Base-by-base conservation (phyloP, 1,140 invertebrate genomes). In the Drosophila arawakana region DNA sequence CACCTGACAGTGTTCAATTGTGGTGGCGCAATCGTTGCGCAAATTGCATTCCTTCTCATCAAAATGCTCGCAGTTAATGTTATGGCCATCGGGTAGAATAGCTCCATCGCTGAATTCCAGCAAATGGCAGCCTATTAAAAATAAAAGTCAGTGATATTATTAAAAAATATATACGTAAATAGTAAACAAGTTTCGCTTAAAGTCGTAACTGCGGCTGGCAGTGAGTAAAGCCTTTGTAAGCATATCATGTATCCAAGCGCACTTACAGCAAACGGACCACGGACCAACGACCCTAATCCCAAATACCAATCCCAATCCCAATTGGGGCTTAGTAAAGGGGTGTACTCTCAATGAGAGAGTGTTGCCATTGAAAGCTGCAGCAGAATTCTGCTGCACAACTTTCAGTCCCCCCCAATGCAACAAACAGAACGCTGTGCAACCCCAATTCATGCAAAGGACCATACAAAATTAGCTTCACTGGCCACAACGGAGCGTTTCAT, bases 401-500 rank as follows among this genome's bases (percentile, higher is more conserved):
- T 39, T 59, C 44, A 59, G 54, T 3, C 47, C 15, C 35, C 35
- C 34, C 49, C 41, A 54, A 30, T 59, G 43, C 52, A 39, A 15
- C 60, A 18, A 34, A 49, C 50, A 35, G n/a, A 37, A 46, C 57
- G 68, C 68, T 66, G 73, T 70, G 63, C 74, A 82, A 89, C 84
- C 80, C 83, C 80, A 78, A 80, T 80, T 58, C 57, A 49, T 37
- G 50, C 63, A 52, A 37, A 73, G 71, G 63, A 57, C 70, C 55
- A 73, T 67, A 84, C 78, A 77, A 82, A 89, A 89, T 89, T 89
- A 89, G 84, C 84, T 74, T 44, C 71, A 73, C 85, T 89, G 80
- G 81, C 81, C 84, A 89, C 65, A 30, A 30, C 72, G 68, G 58
- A 78, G 71, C 80, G 70, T 83, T 88, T 77, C 73, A 89, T 77